phyloP scores from a whole-genome alignment of 2,888 invertebrate species.

The Euzophera pinguis region DNA sequence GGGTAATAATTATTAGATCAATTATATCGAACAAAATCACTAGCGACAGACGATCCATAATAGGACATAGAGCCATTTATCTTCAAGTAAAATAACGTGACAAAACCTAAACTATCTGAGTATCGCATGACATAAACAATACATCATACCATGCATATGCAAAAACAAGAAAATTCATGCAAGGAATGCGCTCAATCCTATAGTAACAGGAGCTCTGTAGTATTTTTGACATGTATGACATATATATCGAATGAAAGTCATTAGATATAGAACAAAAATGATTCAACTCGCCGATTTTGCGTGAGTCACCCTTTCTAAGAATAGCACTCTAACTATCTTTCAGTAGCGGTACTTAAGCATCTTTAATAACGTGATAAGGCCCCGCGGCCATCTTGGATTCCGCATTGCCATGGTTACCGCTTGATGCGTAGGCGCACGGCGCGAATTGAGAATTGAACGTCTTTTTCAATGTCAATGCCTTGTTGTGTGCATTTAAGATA shows the following conservation, averaged over 20 bases:
- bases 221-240: too few species aligned
- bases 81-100: background rate
- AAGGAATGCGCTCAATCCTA: constrained; percentile 1
- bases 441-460: constrained; percentile 5
- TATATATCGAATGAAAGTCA: too few species aligned
- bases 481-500: background rate
- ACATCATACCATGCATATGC: background rate
- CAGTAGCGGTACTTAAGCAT: constrained; percentile 31
- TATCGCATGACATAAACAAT: background rate
- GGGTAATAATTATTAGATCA: too few species aligned
- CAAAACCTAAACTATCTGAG: background rate
- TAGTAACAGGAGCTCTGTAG: too few species aligned
- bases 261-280: too few species aligned
- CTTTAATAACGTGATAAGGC: constrained; percentile 51
- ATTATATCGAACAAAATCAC: too few species aligned
- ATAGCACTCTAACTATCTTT: too few species aligned
- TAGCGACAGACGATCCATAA: too few species aligned
- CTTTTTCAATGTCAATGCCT: constrained; percentile 8
- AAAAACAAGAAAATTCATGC: constrained; percentile 4
- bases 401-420: constrained; percentile 56
- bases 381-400: constrained; percentile 62
- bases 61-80: background rate
- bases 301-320: too few species aligned
- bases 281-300: too few species aligned
- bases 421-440: constrained; percentile 48